Conservation (phyloP, 2,888 invertebrate species). For the Cataglyphis cursor region DNA sequence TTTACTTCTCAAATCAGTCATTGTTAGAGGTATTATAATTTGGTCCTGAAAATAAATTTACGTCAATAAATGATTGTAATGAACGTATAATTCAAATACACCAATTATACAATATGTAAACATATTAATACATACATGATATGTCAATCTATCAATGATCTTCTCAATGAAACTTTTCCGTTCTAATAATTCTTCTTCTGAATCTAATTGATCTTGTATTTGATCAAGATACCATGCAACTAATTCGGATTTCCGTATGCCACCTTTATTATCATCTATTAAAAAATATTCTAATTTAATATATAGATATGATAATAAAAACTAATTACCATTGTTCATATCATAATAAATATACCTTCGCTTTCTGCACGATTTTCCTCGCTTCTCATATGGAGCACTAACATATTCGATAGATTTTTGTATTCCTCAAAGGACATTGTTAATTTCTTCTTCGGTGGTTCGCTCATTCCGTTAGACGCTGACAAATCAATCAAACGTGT, state of each 20-base stretch:
- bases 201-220: constrained; percentile 95
- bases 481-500: constrained; percentile 12
- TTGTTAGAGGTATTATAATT: constrained; percentile 93
- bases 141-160: constrained; percentile 96
- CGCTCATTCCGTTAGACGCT: constrained; percentile 39
- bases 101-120: constrained; percentile 2
- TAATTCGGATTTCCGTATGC: constrained; percentile 93
- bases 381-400: constrained; percentile 95
- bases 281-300: constrained; percentile 30
- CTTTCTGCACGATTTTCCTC: constrained; percentile 92
- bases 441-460: constrained; percentile 90
- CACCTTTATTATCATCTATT: constrained; percentile 87
- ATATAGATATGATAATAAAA: constrained; percentile 24
- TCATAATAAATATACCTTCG: constrained; percentile 86
- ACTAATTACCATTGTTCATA: not conserved
- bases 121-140: constrained; percentile 89
- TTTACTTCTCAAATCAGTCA: constrained; percentile 88
- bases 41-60: constrained; percentile 90
- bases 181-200: constrained; percentile 95
- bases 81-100: not conserved
- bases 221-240: constrained; percentile 98
- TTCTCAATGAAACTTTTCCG: constrained; percentile 96
- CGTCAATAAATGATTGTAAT: constrained; percentile 19
- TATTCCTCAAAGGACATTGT: constrained; percentile 97
- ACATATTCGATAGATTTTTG: constrained; percentile 95